Evolutionary conservation across 2,888 invertebrate species (phyloP).

Genomic region (Ormyrus rosae): DNA sequence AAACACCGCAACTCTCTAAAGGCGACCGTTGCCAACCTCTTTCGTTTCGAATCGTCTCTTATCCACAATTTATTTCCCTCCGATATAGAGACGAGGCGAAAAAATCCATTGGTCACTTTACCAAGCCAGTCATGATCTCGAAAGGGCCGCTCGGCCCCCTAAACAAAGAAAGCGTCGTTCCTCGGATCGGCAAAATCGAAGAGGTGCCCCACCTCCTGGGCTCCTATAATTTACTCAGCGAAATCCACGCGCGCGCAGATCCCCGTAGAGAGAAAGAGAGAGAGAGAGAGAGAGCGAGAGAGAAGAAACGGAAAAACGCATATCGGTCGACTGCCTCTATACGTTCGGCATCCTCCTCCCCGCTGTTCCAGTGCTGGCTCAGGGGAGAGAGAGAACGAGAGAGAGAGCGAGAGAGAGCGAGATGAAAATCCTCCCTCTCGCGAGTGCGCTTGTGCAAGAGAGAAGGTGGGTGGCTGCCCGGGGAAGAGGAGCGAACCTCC

Average conservation of each 20-base stretch:
- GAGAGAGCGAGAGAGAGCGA: background rate
- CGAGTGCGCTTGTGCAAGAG: slow-evolving; percentile 73
- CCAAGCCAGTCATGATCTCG: too few relatives aligned
- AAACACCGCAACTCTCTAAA: too few relatives aligned
- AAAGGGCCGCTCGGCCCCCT: too few relatives aligned
- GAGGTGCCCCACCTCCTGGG: background rate
- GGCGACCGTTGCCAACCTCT: too few relatives aligned
- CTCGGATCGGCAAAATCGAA: too few relatives aligned
- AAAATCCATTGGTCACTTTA: too few relatives aligned
- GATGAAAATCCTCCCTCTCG: slow-evolving; percentile 16
- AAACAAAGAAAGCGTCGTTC: background rate
- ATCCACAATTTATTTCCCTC: too few relatives aligned
- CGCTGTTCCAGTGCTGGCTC: too few relatives aligned
- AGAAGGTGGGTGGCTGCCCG: slow-evolving; percentile 71
- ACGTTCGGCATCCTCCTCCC: background rate
- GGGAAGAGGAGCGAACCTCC: slow-evolving; percentile 54
- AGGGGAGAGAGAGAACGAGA: background rate
- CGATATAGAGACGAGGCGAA: too few relatives aligned
- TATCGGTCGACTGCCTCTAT: background rate
- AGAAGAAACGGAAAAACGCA: slow-evolving; percentile 22
- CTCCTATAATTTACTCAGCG: background rate
- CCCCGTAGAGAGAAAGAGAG: too few relatives aligned
- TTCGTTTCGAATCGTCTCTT: too few relatives aligned
- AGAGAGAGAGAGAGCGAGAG: background rate
- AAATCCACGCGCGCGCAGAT: too few relatives aligned